phyloP scores from a whole-genome alignment of 2,113 vertebrate genomes.

The Pachycephala philippinensis region DNA sequence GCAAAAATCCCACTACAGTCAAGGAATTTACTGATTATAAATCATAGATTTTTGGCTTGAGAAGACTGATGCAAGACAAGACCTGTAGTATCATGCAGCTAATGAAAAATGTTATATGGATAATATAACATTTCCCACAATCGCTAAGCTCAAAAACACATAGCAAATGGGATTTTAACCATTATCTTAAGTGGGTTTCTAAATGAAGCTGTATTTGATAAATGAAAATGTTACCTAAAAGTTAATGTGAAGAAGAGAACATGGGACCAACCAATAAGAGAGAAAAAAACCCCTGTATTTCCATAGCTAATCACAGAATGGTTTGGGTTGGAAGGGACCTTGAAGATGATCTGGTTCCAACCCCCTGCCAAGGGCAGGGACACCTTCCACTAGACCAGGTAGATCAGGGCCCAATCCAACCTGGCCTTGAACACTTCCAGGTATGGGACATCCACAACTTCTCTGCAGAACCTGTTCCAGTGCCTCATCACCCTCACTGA shows the following conservation, averaged over 20 bases:
- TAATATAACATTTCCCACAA: neutral
- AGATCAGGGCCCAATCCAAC: neutral
- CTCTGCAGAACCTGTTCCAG: neutral
- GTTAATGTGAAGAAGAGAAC: neutral
- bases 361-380: neutral
- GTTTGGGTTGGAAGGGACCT: neutral
- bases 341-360: neutral
- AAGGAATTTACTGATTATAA: neutral
- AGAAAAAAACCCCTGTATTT: neutral
- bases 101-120: neutral
- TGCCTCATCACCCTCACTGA: neutral
- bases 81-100: neutral
- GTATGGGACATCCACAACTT: neutral
- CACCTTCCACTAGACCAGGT: neutral
- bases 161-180: neutral
- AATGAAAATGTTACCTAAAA: neutral
- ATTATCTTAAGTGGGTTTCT: neutral
- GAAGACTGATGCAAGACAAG: neutral
- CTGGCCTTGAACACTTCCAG: neutral
- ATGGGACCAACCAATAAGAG: fast-evolving
- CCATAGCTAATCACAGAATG: neutral
- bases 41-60: neutral
- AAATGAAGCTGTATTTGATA: neutral
- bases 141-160: neutral
- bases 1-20: neutral